Evolutionary conservation across 1,140 invertebrate species (phyloP).

Genomic region (Zaprionus tsacasi): DNA sequence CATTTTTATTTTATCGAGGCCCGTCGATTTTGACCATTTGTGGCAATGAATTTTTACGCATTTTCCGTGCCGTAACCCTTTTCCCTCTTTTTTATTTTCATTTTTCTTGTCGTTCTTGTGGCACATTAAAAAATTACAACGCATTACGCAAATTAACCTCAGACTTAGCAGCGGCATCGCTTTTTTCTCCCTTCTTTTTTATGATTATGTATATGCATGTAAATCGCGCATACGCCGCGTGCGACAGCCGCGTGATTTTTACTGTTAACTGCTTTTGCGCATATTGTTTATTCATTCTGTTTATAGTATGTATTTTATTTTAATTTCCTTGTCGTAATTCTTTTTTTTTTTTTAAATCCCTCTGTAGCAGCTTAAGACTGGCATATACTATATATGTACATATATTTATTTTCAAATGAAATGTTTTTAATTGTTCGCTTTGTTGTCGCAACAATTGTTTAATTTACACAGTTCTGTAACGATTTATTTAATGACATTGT

Average conservation of each 20-base stretch:
- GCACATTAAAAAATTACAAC: slow-evolving; percentile 75
- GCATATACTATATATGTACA: background rate
- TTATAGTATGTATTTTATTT: background rate
- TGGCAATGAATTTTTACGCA: slow-evolving; percentile 71
- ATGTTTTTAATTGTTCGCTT: slow-evolving; percentile 1
- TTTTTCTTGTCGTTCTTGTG: slow-evolving; percentile 47
- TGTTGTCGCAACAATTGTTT: slow-evolving; percentile 19
- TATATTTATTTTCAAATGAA: slow-evolving; percentile 7
- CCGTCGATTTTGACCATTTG: slow-evolving; percentile 56
- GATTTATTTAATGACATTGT: background rate
- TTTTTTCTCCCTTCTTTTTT: background rate
- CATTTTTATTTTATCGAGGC: slow-evolving; percentile 39
- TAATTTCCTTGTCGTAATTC: slow-evolving; percentile 5
- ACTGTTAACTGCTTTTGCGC: background rate
- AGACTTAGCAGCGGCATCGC: slow-evolving; percentile 62
- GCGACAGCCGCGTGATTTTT: slow-evolving; percentile 35
- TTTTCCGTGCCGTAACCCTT: slow-evolving; percentile 58
- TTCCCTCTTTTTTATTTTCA: slow-evolving; percentile 6
- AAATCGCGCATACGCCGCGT: slow-evolving; percentile 51
- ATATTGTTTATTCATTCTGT: slow-evolving; percentile 6
- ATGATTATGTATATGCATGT: slow-evolving; percentile 44
- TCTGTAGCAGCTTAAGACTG: slow-evolving; percentile 18
- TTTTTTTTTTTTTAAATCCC: background rate
- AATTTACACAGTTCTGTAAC: slow-evolving; percentile 14
- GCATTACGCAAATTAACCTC: slow-evolving; percentile 79